Evolutionary conservation across 2,797 vertebrate species (phyloP).

Genomic region (Acanthornis magna): DNA sequence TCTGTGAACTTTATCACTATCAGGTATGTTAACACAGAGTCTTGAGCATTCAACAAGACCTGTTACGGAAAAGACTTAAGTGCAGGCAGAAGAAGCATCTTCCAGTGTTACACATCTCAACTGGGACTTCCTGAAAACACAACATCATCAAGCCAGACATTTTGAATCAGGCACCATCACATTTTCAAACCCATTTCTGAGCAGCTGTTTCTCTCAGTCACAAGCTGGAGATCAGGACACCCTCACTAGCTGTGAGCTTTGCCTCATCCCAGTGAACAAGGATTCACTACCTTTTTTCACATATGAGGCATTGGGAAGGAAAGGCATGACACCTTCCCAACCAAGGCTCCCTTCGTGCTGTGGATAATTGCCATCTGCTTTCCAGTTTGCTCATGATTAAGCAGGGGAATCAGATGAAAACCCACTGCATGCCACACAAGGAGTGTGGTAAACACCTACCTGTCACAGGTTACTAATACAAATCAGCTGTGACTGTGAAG

Average conservation of each 20-base stretch:
- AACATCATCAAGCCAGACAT: background rate
- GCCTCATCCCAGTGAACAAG: background rate
- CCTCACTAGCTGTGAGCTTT: background rate
- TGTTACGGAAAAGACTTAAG: background rate
- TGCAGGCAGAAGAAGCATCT: background rate
- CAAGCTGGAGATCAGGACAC: background rate
- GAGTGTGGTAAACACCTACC: background rate
- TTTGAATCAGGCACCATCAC: background rate
- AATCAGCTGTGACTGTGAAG: background rate
- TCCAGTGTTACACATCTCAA: background rate
- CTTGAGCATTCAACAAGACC: background rate
- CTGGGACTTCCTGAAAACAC: background rate
- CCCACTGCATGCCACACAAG: fast-evolving
- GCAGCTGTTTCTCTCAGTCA: background rate
- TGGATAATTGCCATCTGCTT: background rate
- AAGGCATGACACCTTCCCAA: background rate
- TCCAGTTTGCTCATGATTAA: background rate
- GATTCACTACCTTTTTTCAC: background rate
- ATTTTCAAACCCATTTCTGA: background rate
- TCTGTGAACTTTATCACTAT: background rate
- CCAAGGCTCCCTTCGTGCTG: background rate
- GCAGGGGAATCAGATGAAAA: background rate
- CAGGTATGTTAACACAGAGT: background rate
- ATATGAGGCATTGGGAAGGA: background rate
- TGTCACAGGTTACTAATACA: background rate